Evolutionary conservation across 2,888 invertebrate genomes (phyloP), one percentile per base, ranked within the genome.

Genomic region (Caenorhabditis sp.): DNA sequence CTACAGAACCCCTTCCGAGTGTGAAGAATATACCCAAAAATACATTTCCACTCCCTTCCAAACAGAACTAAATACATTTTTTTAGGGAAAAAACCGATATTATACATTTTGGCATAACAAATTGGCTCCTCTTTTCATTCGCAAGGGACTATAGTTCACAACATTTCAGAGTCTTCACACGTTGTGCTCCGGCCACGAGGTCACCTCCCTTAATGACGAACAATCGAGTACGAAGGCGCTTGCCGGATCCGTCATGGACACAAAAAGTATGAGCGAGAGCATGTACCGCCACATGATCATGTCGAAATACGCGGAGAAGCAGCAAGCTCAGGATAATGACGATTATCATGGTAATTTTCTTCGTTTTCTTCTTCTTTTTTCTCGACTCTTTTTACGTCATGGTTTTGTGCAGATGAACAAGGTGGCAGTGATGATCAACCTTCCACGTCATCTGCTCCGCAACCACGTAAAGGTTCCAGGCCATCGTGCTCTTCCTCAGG

Each of bases 131-230:
- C n/a, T n/a, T n/a, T n/a, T n/a, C n/a, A n/a, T n/a, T n/a, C n/a
- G n/a, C n/a, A n/a, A n/a, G n/a, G n/a, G n/a, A n/a, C n/a, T n/a
- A n/a, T n/a, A n/a, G n/a, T n/a, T n/a, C n/a, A n/a, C n/a, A n/a
- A n/a, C 26, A 32, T 71, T 84, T 58, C 71, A 86, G 86, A 86
- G 86, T 41, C 83, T 88, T 7, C 84, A 88, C 59, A 88, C 87
- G 32, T 58, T 88, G 13, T 84, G 80, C 50, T 85, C 85, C 8
- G 86, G 86, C 20, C 83, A 79, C 41, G 85, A 82, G 45, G 82
- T 77, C 8, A 79, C 73, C 3, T 82, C 81, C 8, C 78, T 84
- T 26, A 80, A 79, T 46, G 86, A 86, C 32, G 88, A 88, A 24
- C 79, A 80, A 7, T 84, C 86, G 17, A 83, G 83, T 52, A 79